These are phyloP conservation scores for Scaptodrosophila latifasciaeformis DNA, from an alignment of 2,888 invertebrate genomes.

Conservation along the genomic window DNA sequence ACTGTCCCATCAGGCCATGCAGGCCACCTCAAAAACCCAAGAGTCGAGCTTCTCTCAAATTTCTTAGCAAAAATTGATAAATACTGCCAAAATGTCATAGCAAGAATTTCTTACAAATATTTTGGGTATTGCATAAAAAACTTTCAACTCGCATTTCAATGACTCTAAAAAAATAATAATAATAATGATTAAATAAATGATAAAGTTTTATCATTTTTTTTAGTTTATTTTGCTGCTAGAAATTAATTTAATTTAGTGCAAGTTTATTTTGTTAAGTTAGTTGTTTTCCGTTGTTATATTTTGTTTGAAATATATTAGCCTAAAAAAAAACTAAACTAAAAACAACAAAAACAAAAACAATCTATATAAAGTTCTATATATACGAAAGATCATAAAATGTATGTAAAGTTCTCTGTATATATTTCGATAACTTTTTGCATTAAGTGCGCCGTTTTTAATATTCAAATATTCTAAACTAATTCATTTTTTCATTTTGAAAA, in stretches of 20 bases:
- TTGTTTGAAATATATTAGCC: constrained; percentile 5
- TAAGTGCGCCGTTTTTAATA: constrained; percentile 24
- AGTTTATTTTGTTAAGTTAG: constrained; percentile 16
- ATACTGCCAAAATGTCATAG: too few relatives aligned
- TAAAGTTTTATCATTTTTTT: too few relatives aligned
- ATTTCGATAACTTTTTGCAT: constrained; percentile 26
- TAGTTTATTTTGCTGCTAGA: neutral
- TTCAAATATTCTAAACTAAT: constrained; percentile 35
- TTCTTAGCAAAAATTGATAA: too few relatives aligned
- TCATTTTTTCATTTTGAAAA: constrained; percentile 24
- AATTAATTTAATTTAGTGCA: constrained; percentile 17
- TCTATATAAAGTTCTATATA: constrained; percentile 23
- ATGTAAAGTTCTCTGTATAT: constrained; percentile 36
- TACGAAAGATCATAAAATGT: neutral
- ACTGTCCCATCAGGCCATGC: too few relatives aligned
- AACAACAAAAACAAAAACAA: constrained; percentile 6
- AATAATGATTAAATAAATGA: too few relatives aligned
- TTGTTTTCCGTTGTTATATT: constrained; percentile 9
- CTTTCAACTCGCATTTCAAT: too few relatives aligned
- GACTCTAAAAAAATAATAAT: too few relatives aligned
- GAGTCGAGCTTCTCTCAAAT: too few relatives aligned
- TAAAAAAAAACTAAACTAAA: neutral
- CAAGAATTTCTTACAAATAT: too few relatives aligned
- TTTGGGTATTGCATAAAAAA: too few relatives aligned
- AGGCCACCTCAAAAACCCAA: too few relatives aligned